Evolutionary conservation across 2,113 vertebrate genomes (phyloP), one percentile per base, ranked within the genome.

Genomic region (Etheostoma cragini): DNA sequence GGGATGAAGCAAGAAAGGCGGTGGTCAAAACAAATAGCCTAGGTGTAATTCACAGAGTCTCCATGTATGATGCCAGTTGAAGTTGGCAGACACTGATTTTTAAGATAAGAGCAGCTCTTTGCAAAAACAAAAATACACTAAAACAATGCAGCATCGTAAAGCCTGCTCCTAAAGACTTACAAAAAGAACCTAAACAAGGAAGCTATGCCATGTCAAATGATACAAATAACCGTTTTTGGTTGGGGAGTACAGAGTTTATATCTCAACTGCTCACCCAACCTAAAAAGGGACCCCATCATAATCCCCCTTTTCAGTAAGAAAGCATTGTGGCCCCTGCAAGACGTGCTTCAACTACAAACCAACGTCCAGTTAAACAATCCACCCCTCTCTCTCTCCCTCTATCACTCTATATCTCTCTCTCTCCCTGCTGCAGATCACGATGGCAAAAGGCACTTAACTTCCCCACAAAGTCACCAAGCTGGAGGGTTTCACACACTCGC

Each of bases 341-440:
- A 96, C 95, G 95, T 96, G 95, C 93, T 57, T 68, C 86, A 95
- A 95, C 95, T 96, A 92, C 94, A 88, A 95, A 96, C 91, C 88
- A 93, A 85, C 66, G 74, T 88, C 87, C 87, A 86, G 84, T 88
- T 88, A 89, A 95, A 93, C 92, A 94, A 91, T 89, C 91, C 92
- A 84, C 62, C 89, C 75, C 89, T 81, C 85, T 87, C 89, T 79
- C 88, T 24, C 77, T 22, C 38, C 12, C 38, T 26, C 67, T 35
- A 47, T 57, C 54, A 76, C 64, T 38, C 67, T 33, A 77, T 22
- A 46, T 56, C 61, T 52, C 53, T 60, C 78, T 68, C 65, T 60
- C 69, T 30, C 53, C 65, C 73, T 82, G 72, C 81, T 45, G 81
- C 87, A 76, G 72, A 88, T 67, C 83, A 69, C 57, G 72, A 89